Conservation (phyloP, 1,140 invertebrate species). For the Anastrepha obliqua region DNA sequence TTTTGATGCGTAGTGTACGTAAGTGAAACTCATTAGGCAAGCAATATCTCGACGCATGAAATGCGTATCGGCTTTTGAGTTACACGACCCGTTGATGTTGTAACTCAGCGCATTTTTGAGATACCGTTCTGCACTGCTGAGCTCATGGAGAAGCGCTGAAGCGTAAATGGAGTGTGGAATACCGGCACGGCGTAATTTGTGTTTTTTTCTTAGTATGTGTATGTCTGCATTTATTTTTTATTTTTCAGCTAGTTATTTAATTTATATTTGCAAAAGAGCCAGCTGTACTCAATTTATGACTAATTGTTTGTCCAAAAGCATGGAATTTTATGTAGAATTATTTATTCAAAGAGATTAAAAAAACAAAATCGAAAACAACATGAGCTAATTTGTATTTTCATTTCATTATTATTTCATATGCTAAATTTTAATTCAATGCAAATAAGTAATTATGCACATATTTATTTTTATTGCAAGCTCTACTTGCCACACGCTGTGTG, state of each 20-base stretch:
- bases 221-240: background rate
- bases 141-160: background rate
- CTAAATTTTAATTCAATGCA: background rate
- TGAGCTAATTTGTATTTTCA: background rate
- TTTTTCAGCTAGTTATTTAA: background rate
- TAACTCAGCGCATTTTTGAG: constrained; percentile 4
- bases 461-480: background rate
- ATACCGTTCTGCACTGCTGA: constrained; percentile 22
- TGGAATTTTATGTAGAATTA: no score
- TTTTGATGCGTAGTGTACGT: no score
- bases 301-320: no score
- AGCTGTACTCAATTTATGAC: background rate
- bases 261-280: background rate
- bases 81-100: background rate
- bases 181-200: background rate
- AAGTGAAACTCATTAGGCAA: no score
- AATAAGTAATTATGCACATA: background rate
- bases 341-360: no score
- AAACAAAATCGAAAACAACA: no score
- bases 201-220: background rate
- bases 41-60: background rate
- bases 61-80: background rate
- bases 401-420: background rate
- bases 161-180: background rate
- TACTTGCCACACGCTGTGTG: background rate